These are phyloP conservation scores for Cenopis cana DNA, from an alignment of 2,888 invertebrate genomes.

Conservation along the genomic window DNA sequence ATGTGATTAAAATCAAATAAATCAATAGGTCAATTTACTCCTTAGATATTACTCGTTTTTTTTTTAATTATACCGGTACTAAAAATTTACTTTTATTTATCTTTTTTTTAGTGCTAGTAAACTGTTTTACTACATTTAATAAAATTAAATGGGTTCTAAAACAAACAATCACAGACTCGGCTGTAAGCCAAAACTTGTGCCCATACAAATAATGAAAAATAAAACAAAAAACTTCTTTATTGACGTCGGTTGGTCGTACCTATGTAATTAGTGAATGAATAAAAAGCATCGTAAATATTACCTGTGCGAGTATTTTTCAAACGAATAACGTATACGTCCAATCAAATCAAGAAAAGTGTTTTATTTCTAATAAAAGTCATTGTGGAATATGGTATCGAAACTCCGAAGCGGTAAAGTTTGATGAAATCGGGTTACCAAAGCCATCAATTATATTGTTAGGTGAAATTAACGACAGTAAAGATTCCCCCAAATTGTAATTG, in stretches of 20 bases:
- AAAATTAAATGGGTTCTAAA: too few relatives aligned
- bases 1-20: too few relatives aligned
- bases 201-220: neutral
- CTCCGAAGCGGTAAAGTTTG: slow-evolving; percentile 51
- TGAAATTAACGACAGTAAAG: slow-evolving; percentile 63
- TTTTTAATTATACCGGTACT: neutral
- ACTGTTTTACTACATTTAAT: neutral
- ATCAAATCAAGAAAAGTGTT: slow-evolving; percentile 13
- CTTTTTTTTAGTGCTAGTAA: neutral
- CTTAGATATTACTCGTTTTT: neutral
- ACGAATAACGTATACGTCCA: neutral
- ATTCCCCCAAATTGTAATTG: slow-evolving; percentile 54
- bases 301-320: neutral
- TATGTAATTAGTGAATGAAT: slow-evolving; percentile 1
- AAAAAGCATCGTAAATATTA: slow-evolving; percentile 8
- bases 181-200: slow-evolving; percentile 28
- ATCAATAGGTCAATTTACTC: too few relatives aligned
- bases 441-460: slow-evolving; percentile 61
- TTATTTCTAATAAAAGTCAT: slow-evolving; percentile 36
- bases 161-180: slow-evolving; percentile 11
- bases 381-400: slow-evolving; percentile 37
- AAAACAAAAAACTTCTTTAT: too few relatives aligned
- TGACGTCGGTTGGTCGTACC: too few relatives aligned
- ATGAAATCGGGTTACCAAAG: slow-evolving; percentile 62
- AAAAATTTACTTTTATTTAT: neutral